Base-by-base conservation (phyloP, 2,113 vertebrate species). In the Aepyceros melampus region DNA sequence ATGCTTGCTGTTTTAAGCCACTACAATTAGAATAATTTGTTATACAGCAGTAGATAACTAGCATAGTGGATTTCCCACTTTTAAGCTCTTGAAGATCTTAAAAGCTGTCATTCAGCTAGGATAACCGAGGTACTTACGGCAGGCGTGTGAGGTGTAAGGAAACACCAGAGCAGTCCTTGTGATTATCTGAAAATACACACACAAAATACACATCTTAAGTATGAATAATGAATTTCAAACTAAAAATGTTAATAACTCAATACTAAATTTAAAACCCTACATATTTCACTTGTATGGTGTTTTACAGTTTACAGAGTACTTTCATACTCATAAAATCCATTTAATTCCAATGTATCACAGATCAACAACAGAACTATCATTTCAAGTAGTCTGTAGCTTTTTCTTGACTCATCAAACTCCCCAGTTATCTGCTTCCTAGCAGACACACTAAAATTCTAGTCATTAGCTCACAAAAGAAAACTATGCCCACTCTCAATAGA, bases 91-190 rank as follows among this genome's bases (percentile, higher is more conserved):
- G 58, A 71, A 94, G 74, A 79, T 36, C 36, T 82, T 88, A 29
- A 84, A 13, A 40, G 45, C 12, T 84, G n/a, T 25, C n/a, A 53
- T 25, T 93, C 4, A 53, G 40, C 21, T 45, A 14, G 25, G 43
- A 85, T 45, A 85, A 78, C 40, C 0, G 11, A 94, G 71, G 84
- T 86, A 99, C 99, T 99, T 98, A 99, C 99, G 99, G 99, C 96
- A 99, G 99, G 96, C 99, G 99, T n/a, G 99, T 99, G 98, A 99
- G 99, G 97, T 98, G 99, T 97, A 99, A 98, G 60, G 99, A 99
- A 76, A 99, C 99, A 97, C 99, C 99, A 93, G 99, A 99, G 93
- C 99, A 99, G 98, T 99, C 99, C 98, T 98, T 99, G 98, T 99
- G 99, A 97, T 99, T 99, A 98, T 99, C 99, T 99, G 98, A 79